A percentile compares a stretch with the other conserved stretches of the same genome.
Conservation (phyloP, 1,140 invertebrate genomes). For the Drosophila lowei region DNA sequence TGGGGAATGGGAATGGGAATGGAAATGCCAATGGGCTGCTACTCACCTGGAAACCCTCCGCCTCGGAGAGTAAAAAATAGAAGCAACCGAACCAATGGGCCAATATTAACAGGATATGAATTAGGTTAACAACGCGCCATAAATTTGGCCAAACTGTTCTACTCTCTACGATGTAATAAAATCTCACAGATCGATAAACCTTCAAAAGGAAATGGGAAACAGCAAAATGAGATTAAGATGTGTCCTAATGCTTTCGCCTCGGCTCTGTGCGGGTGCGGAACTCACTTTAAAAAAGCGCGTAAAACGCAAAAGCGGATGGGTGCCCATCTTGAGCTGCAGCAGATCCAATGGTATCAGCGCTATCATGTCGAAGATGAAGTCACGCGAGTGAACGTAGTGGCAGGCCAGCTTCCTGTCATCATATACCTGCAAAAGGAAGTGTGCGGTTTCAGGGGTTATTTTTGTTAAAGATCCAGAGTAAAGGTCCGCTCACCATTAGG, state of each 20-base stretch:
- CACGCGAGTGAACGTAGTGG: conserved; percentile 93
- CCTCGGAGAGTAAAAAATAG: conserved; percentile 96
- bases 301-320: conserved; percentile 91
- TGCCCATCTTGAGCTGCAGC: conserved; percentile 91
- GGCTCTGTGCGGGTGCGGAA: neutral
- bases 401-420: conserved; percentile 94
- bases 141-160: conserved; percentile 97
- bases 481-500: conserved; percentile 87
- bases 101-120: conserved; percentile 96
- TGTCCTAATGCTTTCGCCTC: no score
- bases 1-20: no score
- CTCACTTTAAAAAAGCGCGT: conserved; percentile 91
- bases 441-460: no score
- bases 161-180: conserved; percentile 98
- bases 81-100: conserved; percentile 99
- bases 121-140: conserved; percentile 97
- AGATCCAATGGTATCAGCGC: conserved; percentile 94
- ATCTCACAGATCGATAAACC: conserved; percentile 95
- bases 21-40: no score
- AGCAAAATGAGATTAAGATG: neutral
- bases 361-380: conserved; percentile 93
- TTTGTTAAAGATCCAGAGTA: no score
- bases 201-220: conserved; percentile 70
- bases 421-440: conserved; percentile 85
- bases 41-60: conserved; percentile 91